phyloP scores from a whole-genome alignment of 2,113 vertebrate genomes.

The Coregonus clupeaformis region DNA sequence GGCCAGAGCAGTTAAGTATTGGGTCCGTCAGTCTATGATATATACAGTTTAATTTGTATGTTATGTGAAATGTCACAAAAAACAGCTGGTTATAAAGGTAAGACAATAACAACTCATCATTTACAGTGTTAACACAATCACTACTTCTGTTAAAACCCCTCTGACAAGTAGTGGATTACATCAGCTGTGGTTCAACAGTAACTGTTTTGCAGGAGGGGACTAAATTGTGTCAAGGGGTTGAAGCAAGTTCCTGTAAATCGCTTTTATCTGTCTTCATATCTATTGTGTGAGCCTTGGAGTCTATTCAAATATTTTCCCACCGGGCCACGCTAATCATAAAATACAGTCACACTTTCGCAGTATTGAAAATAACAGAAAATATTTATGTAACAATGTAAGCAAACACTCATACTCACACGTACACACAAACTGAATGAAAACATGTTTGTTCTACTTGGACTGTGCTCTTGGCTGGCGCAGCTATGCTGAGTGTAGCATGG shows the following conservation, averaged over 20 bases:
- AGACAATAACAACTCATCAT: too few relatives aligned
- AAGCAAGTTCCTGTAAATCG: conserved; percentile 22
- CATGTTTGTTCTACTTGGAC: conserved; percentile 17
- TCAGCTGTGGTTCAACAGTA: background rate
- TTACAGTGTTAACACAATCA: too few relatives aligned
- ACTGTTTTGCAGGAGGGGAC: background rate
- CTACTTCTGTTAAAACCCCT: too few relatives aligned
- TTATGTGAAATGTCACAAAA: too few relatives aligned
- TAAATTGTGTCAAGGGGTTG: background rate
- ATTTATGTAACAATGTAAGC: conserved; percentile 27
- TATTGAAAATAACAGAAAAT: conserved; percentile 20
- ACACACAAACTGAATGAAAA: conserved; percentile 25
- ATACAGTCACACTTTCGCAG: background rate
- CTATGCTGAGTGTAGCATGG: background rate
- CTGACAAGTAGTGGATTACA: background rate
- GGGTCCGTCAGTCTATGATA: background rate
- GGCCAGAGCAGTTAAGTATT: background rate
- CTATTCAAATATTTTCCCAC: background rate
- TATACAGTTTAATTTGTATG: background rate
- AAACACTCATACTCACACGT: conserved; percentile 11
- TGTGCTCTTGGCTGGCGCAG: background rate
- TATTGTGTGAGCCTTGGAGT: conserved; percentile 21
- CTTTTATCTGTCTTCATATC: conserved; percentile 21
- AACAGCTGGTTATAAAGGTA: too few relatives aligned
- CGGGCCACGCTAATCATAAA: background rate